Conservation (phyloP, 2,113 vertebrate genomes). For the Buteo buteo region DNA sequence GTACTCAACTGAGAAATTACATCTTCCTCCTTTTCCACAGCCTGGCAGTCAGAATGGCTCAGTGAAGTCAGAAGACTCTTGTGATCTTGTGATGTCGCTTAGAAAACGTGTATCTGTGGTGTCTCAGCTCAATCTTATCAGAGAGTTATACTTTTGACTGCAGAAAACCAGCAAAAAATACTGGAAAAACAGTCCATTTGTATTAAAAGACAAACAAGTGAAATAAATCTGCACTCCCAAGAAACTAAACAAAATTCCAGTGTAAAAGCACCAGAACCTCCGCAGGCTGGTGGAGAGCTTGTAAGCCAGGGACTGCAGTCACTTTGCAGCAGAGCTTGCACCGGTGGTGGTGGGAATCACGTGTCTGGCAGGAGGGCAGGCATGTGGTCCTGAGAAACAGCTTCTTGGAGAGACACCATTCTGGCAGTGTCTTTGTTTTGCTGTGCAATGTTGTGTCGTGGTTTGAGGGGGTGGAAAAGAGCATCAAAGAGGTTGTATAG, state of each 20-base stretch:
- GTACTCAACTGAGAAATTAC: background rate
- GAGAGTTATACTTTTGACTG: background rate
- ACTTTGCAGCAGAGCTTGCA: background rate
- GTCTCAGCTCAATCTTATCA: background rate
- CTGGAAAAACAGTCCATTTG: background rate
- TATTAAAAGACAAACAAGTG: background rate
- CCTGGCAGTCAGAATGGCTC: background rate
- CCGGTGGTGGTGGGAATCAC: background rate
- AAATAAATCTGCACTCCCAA: background rate
- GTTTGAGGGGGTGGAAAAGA: background rate
- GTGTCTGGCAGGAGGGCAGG: background rate
- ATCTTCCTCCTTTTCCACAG: background rate
- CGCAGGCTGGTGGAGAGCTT: background rate
- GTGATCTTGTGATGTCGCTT: background rate
- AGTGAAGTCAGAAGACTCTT: background rate
- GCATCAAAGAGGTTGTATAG: background rate
- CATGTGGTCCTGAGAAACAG: background rate
- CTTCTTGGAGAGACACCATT: background rate
- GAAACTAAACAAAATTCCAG: background rate
- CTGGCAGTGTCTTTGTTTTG: background rate
- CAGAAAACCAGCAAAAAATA: background rate
- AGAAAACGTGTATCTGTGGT: background rate
- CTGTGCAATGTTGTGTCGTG: background rate
- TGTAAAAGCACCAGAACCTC: background rate
- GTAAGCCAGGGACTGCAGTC: background rate